Base-by-base conservation (phyloP, 2,797 vertebrate species). In the Antennarius maculatus region DNA sequence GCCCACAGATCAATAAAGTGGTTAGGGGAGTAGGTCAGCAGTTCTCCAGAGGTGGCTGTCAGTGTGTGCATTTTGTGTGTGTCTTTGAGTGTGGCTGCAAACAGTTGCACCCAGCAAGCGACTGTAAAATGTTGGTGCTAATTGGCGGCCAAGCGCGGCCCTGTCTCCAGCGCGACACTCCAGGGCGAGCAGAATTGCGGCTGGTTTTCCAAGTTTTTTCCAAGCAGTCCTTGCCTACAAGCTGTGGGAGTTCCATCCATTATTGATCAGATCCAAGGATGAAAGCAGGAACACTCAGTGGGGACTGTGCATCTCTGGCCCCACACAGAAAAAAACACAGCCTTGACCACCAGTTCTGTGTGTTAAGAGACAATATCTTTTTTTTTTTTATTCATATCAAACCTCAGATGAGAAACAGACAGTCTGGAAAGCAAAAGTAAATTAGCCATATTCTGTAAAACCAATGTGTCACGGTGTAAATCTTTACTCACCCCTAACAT, bases 1-100 rank as follows among this genome's bases (percentile, higher is more conserved):
- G 90, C 92, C 88, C 85, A 74, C 89, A 93, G 92, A 94, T 94
- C 94, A 93, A 94, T 94, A 93, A 91, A 84, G 88, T 92, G 89
- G 88, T 91, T 92, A 91, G 87, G 90, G 89, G 92, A 93, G 93
- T 93, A 92, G 93, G 94, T 94, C 92, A 93, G 90, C 66, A 57
- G 86, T 86, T 91, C 93, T 92, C 91, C 74, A 88, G 92, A 90
- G 93, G 88, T 90, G 86, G 61, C 75, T 80, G 84, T 72, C 73
- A 60, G 72, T 59, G 78, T 69, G 61, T 12, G 11, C 54, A 55
- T 34, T 49, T 37, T 14, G 54, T 64, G 74, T 66, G 48, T 42
- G 49, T 79, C 52, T 80, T 83, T 81, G 81, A 88, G 85, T 47
- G 4, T 53, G 75, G 79, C 84, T 82, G 80, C 78, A 72, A 88